Evolutionary conservation across 2,113 vertebrate genomes (phyloP), one percentile per base, ranked within the genome.

Genomic region (Notechis scutatus): DNA sequence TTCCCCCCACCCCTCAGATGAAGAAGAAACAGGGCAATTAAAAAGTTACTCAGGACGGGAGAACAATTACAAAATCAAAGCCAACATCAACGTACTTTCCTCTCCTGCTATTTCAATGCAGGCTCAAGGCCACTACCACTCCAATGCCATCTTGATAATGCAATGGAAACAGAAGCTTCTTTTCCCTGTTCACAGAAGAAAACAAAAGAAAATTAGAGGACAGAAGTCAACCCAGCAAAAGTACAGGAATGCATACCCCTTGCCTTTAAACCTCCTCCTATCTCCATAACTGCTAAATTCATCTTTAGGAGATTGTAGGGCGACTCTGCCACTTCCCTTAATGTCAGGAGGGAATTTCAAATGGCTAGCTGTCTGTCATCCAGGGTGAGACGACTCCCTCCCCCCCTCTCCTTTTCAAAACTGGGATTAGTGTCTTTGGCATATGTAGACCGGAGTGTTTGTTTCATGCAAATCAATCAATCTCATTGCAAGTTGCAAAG

Each of bases 391-490:
- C 29, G 52, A 56, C 57, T 59, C 7, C 57, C 23, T 3, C 23
- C 45, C 47, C 47, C 89, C 1, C 1, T 1, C 56, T 29, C 18
- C 11, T 24, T 89, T 93, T 94, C 8, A 20, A 39, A 3, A 18
- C 29, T 0, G 0, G 64, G 59, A 69, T 86, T 5, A 52, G 50
- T 1, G 34, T 95, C 52, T 20, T 88, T 29, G 93, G 96, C 74
- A 91, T 55, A 26, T 12, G 94, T 24, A 21, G 95, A 42, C 95
- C 95, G 92, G 92, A 95, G 91, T 90, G 92, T 34, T 1, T 2
- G 64, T 91, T 94, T 85, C 55, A 85, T 39, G 0, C 90, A 95
- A 96, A 97, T 97, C 96, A 93, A 92, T 94, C 69, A 94, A 94
- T 93, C 94, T 94, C 93, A 91, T 95, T 93, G 85, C 96, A 95